These are phyloP conservation scores for Alectura lathami DNA, from an alignment of 2,113 vertebrate species.

Conservation along the genomic window DNA sequence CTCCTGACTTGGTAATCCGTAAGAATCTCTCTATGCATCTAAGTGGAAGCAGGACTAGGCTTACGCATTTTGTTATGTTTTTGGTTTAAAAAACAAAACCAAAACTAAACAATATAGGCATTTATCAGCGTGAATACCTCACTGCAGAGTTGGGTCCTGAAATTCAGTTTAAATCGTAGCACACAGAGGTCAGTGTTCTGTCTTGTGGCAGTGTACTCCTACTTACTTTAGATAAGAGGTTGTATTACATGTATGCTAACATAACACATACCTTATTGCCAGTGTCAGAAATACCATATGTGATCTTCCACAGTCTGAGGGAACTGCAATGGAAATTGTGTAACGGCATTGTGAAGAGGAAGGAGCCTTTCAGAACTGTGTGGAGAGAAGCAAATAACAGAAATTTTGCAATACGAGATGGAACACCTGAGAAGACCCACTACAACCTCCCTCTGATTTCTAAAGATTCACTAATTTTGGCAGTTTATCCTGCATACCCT, in stretches of 20 bases:
- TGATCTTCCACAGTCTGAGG: neutral
- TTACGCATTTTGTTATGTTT: neutral
- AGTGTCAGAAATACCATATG: neutral
- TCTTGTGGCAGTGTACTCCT: neutral
- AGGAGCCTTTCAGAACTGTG: neutral
- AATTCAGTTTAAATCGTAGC: neutral
- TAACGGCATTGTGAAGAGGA: neutral
- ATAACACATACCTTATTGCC: neutral
- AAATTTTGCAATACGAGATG: neutral
- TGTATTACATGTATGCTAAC: neutral
- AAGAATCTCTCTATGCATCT: neutral
- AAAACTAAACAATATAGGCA: neutral
- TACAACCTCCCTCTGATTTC: neutral
- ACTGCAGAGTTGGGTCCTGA: neutral
- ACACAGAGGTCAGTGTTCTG: neutral
- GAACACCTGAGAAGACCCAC: neutral
- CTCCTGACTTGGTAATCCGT: neutral
- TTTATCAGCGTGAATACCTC: neutral
- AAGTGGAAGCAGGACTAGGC: neutral
- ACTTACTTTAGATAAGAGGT: neutral
- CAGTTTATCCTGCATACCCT: neutral
- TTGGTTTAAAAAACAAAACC: neutral
- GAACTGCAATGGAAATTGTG: conserved; percentile 8
- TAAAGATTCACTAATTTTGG: neutral
- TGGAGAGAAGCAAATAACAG: neutral